Conservation (phyloP, 1,140 invertebrate species). For the Drosophila mojavensis region DNA sequence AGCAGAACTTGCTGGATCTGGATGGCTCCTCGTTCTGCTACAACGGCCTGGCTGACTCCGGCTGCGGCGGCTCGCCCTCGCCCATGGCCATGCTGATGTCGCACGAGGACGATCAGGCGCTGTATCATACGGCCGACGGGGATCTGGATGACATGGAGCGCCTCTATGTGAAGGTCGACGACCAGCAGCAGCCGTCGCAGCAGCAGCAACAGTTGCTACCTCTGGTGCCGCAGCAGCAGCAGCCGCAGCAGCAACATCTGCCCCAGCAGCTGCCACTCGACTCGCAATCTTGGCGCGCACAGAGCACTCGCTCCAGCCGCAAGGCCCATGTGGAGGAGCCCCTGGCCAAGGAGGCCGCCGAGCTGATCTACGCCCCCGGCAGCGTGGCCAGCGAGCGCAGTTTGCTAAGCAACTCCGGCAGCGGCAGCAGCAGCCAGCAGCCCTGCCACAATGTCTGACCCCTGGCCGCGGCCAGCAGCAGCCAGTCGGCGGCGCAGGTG, state of each 20-base stretch:
- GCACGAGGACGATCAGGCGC: constrained; percentile 76
- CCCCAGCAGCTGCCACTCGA: constrained; percentile 48
- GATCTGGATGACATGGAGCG: constrained; percentile 80
- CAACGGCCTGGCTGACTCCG: constrained; percentile 78
- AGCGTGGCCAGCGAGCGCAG: constrained; percentile 82
- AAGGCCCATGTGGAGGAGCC: constrained; percentile 47
- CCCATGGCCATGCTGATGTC: constrained; percentile 83
- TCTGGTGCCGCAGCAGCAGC: constrained; percentile 32
- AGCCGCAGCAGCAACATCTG: too few species aligned
- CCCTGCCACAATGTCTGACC: constrained; percentile 77
- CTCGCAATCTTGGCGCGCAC: constrained; percentile 67
- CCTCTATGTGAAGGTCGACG: constrained; percentile 79
- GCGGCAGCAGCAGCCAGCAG: constrained; percentile 69
- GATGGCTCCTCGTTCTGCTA: constrained; percentile 79
- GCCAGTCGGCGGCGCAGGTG: constrained; percentile 24
- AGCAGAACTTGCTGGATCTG: constrained; percentile 75
- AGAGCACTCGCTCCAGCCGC: constrained; percentile 55
- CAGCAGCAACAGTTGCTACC: constrained; percentile 62
- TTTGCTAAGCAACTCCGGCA: constrained; percentile 75
- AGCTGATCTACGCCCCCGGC: constrained; percentile 81
- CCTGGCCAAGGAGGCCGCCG: constrained; percentile 59
- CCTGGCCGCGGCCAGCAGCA: constrained; percentile 22
- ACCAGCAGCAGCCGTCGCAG: constrained; percentile 62
- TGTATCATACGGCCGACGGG: constrained; percentile 79
- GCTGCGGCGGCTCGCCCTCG: constrained; percentile 77